Conservation (phyloP, 2,888 invertebrate species). For the Tigriopus californicus region DNA sequence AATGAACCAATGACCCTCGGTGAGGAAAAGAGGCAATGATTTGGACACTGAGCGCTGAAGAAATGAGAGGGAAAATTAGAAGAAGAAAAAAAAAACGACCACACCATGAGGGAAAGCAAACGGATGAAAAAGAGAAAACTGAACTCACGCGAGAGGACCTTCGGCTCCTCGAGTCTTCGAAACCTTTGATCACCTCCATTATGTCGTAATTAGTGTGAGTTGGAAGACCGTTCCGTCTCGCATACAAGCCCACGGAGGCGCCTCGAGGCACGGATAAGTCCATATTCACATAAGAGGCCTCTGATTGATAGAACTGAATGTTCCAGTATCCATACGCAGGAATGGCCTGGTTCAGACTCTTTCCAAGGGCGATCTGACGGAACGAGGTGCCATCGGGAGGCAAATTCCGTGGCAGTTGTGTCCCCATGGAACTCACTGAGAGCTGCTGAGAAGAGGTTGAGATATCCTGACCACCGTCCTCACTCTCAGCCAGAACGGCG, state of each 20-base stretch:
- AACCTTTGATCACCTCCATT: conserved; percentile 63
- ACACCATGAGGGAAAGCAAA: neutral
- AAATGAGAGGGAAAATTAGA: neutral
- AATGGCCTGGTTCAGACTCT: conserved; percentile 69
- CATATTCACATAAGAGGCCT: conserved; percentile 80
- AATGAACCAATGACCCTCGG: conserved; percentile 80
- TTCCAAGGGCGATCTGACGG: conserved; percentile 68
- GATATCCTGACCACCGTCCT: conserved; percentile 44
- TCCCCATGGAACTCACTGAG: no score
- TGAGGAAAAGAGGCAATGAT: conserved; percentile 47
- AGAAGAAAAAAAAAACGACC: neutral
- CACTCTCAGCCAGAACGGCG: conserved; percentile 51
- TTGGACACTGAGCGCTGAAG: conserved; percentile 22
- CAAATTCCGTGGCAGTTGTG: conserved; percentile 56
- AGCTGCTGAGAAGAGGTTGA: conserved; percentile 51
- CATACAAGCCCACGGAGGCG: conserved; percentile 84
- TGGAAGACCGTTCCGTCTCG: conserved; percentile 79
- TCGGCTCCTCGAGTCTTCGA: conserved; percentile 17
- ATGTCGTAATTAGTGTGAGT: conserved; percentile 94
- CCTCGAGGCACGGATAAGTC: conserved; percentile 81
- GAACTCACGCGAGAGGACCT: conserved; percentile 17
- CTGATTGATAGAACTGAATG: conserved; percentile 87
- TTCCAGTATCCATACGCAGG: conserved; percentile 91
- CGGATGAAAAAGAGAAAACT: neutral
- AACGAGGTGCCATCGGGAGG: conserved; percentile 84